phyloP scores from a whole-genome alignment of 2,797 vertebrate genomes.

The Malacoraja senta region DNA sequence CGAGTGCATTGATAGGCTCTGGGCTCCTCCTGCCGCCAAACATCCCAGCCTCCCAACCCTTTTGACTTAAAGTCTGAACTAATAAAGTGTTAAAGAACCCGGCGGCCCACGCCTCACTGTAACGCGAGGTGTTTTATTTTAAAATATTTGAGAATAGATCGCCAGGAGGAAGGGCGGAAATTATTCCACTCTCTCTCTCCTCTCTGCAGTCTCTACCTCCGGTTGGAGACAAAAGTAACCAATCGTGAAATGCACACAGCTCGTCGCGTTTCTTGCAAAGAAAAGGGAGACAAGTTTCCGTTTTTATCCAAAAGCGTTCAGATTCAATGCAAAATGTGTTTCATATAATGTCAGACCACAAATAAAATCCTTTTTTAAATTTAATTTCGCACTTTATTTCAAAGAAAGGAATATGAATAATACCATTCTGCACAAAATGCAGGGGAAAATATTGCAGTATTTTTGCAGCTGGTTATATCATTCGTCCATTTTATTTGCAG shows the following conservation, averaged over 20 bases:
- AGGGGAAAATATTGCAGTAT: too few relatives aligned
- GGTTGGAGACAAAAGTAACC: conserved; percentile 18
- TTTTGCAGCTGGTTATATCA: too few relatives aligned
- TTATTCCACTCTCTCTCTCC: too few relatives aligned
- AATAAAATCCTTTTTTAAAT: not conserved
- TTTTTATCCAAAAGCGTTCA: too few relatives aligned
- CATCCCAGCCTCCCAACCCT: too few relatives aligned
- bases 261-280: conserved; percentile 4
- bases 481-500: too few relatives aligned
- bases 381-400: too few relatives aligned
- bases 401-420: too few relatives aligned
- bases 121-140: too few relatives aligned
- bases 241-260: not conserved
- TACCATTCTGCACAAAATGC: too few relatives aligned
- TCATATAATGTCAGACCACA: not conserved
- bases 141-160: not conserved
- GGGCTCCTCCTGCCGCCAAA: not conserved
- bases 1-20: not conserved
- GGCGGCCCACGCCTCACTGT: not conserved
- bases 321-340: not conserved
- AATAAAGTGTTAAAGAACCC: not conserved
- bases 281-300: not conserved
- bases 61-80: not conserved
- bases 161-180: not conserved
- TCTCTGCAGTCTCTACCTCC: not conserved